A percentile compares a stretch with the other conserved stretches of the same genome.
Evolutionary conservation across 2,113 vertebrate species (phyloP).

Genomic region (Perca schrenkii): DNA sequence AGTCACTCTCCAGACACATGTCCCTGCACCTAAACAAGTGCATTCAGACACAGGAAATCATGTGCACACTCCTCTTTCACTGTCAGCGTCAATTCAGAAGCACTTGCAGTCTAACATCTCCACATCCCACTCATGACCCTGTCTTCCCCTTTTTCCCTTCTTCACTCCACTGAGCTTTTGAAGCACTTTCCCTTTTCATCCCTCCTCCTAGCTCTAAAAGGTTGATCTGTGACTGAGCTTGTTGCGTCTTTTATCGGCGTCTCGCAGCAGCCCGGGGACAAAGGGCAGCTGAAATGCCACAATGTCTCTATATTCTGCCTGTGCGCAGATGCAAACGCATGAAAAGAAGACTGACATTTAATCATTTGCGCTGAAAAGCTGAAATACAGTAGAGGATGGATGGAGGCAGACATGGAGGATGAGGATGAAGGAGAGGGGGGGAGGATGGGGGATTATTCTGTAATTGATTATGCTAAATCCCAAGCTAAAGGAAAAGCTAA

Average conservation of each 20-base stretch:
- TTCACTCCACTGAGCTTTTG: conserved; percentile 51
- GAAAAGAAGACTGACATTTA: conserved; percentile 65
- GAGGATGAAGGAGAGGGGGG: conserved; percentile 3
- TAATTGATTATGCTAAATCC: conserved; percentile 78
- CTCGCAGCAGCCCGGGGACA: conserved; percentile 70
- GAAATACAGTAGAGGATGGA: conserved; percentile 58
- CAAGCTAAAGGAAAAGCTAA: conserved; percentile 61
- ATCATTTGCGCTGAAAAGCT: conserved; percentile 51
- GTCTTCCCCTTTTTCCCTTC: conserved; percentile 3
- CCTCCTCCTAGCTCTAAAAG: conserved; percentile 50
- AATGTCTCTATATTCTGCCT: conserved; percentile 51
- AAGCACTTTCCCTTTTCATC: conserved; percentile 58
- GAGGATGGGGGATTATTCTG: conserved; percentile 26
- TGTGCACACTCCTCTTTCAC: conserved; percentile 11
- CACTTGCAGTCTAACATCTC: conserved; percentile 43
- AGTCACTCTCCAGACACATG: not conserved
- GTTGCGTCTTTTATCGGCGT: conserved; percentile 74
- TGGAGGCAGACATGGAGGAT: conserved; percentile 45
- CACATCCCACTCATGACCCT: conserved; percentile 50
- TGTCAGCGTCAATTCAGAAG: conserved; percentile 33
- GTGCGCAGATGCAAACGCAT: conserved; percentile 43
- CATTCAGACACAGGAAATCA: conserved; percentile 23
- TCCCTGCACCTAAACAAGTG: conserved; percentile 3
- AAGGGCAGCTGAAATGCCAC: conserved; percentile 74
- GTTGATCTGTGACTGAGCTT: conserved; percentile 72